Conservation (phyloP, 2,888 invertebrate genomes). For the Harmothoe impar region DNA sequence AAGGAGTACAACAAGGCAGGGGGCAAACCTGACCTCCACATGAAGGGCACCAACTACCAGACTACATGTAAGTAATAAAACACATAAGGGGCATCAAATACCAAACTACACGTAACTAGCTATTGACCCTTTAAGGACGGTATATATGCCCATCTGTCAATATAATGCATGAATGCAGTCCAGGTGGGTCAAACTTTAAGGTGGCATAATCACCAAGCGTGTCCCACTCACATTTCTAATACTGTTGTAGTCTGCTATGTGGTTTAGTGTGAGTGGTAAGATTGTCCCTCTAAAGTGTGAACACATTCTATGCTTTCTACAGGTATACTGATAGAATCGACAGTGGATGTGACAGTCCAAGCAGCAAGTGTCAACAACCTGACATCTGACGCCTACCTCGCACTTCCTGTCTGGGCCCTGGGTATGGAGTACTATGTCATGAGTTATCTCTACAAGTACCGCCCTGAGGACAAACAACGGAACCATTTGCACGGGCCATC, state of each 20-base stretch:
- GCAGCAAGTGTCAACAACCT: constrained; percentile 66
- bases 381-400: constrained; percentile 67
- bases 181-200: neutral
- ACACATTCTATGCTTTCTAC: too few relatives aligned
- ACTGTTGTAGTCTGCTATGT: too few relatives aligned
- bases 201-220: neutral
- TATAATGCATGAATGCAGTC: neutral
- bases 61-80: constrained; percentile 4
- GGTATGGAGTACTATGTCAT: constrained; percentile 67
- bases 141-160: too few relatives aligned
- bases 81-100: neutral
- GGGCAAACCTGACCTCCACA: neutral
- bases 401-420: constrained; percentile 64
- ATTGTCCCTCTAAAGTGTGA: too few relatives aligned
- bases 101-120: neutral
- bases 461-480: neutral
- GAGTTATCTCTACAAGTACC: constrained; percentile 58
- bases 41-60: constrained; percentile 18
- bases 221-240: too few relatives aligned
- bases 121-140: too few relatives aligned
- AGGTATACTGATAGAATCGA: constrained; percentile 64
- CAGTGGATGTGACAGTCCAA: constrained; percentile 64
- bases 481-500: neutral
- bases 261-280: too few relatives aligned
- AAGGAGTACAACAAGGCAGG: neutral